Evolutionary conservation across 1,140 invertebrate genomes (phyloP).

Genomic region (Andricus grossulariae): DNA sequence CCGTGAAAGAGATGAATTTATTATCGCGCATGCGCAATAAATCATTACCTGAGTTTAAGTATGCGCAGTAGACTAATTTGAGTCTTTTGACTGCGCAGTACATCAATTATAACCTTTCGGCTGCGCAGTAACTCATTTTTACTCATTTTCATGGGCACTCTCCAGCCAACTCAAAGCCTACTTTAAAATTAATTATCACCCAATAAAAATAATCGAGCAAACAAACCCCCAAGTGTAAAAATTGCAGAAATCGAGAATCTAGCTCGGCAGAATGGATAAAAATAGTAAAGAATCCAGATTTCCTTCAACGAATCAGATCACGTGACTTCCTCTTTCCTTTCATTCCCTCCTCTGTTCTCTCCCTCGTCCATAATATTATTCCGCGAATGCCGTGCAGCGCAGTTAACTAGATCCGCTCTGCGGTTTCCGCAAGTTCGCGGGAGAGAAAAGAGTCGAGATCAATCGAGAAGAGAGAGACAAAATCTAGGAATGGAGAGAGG

Average conservation of each 20-base stretch:
- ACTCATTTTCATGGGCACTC: not conserved
- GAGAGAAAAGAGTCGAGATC: conserved; percentile 47
- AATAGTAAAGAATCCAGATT: not conserved
- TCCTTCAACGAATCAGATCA: conserved; percentile 18
- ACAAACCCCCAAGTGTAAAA: not conserved
- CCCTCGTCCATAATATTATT: conserved; percentile 57
- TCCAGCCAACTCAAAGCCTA: no score
- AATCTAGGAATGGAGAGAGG: conserved; percentile 37
- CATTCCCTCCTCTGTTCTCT: conserved; percentile 5
- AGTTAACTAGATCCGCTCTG: conserved; percentile 64
- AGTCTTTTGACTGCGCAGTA: no score
- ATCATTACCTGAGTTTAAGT: no score
- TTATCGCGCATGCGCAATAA: no score
- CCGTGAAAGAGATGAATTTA: no score
- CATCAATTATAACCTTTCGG: no score
- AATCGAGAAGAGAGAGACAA: conserved; percentile 46
- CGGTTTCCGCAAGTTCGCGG: conserved; percentile 61
- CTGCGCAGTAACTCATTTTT: not conserved
- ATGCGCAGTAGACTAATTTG: no score
- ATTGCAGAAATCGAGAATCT: not conserved
- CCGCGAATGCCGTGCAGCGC: conserved; percentile 58
- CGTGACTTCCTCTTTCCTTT: conserved; percentile 11
- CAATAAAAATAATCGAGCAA: not conserved
- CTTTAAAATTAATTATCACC: not conserved
- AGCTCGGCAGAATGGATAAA: not conserved